These are phyloP conservation scores for Artibeus lituratus DNA, from an alignment of 2,797 vertebrate genomes.

Conservation along the genomic window DNA sequence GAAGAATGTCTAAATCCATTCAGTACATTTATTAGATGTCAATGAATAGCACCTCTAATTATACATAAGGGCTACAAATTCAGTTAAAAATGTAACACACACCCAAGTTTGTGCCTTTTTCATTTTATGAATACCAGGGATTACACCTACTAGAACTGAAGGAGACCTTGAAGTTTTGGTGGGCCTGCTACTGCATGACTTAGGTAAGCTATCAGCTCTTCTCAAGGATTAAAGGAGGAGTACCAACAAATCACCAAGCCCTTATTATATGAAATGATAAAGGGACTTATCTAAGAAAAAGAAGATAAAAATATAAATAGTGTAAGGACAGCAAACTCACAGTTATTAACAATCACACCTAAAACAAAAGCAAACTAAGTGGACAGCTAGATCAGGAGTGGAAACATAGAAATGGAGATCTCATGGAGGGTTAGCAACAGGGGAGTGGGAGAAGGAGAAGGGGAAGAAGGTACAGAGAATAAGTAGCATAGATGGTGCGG, in stretches of 20 bases:
- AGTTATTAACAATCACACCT: too few species aligned
- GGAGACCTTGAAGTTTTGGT: not conserved
- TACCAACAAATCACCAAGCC: not conserved
- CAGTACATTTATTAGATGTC: not conserved
- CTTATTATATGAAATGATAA: too few species aligned
- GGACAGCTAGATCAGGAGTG: too few species aligned
- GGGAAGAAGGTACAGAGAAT: too few species aligned
- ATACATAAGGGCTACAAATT: not conserved
- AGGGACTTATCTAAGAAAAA: too few species aligned
- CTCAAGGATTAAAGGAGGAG: not conserved
- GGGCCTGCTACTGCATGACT: rapidly evolving
- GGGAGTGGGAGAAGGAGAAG: too few species aligned
- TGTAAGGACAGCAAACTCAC: too few species aligned
- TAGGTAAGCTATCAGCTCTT: not conserved
- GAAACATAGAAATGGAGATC: too few species aligned
- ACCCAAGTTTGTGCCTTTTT: not conserved
- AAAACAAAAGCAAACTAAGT: too few species aligned
- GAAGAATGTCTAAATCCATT: not conserved
- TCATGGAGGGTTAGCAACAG: too few species aligned
- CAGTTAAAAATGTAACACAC: not conserved
- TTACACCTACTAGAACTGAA: not conserved
- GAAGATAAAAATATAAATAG: too few species aligned
- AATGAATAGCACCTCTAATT: not conserved
- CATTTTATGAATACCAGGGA: not conserved
- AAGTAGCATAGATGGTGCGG: too few species aligned